Base-by-base conservation (phyloP, 2,113 vertebrate species). In the Delphinus delphis region DNA sequence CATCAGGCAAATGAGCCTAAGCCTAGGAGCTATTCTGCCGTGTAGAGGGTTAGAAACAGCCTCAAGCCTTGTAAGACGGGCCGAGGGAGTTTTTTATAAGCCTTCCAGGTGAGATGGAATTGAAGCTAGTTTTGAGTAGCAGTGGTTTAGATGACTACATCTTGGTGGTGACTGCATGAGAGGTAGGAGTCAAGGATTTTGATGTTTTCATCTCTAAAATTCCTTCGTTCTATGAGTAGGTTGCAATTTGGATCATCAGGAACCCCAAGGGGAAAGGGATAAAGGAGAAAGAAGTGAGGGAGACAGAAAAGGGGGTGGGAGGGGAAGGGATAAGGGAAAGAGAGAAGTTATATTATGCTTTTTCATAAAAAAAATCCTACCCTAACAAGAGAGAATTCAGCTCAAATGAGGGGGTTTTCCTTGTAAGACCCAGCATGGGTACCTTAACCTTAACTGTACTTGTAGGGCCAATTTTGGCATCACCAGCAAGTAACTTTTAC, bases 161-260 rank as follows among this genome's bases (percentile, higher is more conserved):
- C 71, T 14, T 83, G 21, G 7, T 3, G 0, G 8, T 85, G 41
- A 63, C 6, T 70, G 70, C 1, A 1, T 33, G 76, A 93, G 23
- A 85, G 13, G 44, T 21, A 36, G 5, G 11, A 84, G 28, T 83
- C 55, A 81, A 18, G 55, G 38, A 65, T 41, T 84, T 77, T 62
- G 25, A 65, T 44, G 47, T 88, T 90, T 83, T 94, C 26, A 65
- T 94, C 12, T 53, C 65, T 70, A 41, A 89, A 92, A 74, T 58
- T 50, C 14, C 47, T 93, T 90, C 23, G 10, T 74, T 28, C 12
- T 18, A 8, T 15, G 31, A 90, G n/a, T 20, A 65, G 10, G 44
- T 60, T 71, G 38, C 8, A 36, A 26, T 84, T 92, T 95, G 38
- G 23, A 44, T 84, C 58, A 82, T 65, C 67, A 81, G 47, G 11